Conservation (phyloP, 2,113 vertebrate genomes). For the Stegostoma tigrinum region DNA sequence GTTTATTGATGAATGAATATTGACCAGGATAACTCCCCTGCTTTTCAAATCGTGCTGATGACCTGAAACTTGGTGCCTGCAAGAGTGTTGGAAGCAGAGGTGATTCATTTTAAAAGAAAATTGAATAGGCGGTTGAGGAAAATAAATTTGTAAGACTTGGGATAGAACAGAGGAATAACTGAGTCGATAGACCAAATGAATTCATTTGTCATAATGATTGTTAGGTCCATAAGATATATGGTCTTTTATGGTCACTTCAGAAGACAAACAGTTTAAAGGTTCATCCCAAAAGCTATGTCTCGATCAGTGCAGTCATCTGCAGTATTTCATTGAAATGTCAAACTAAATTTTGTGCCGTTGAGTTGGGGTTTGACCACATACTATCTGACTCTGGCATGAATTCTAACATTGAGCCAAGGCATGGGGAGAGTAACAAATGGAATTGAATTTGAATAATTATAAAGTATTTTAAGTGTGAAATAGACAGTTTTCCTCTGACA, state of each 20-base stretch:
- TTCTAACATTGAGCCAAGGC: background rate
- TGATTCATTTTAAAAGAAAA: background rate
- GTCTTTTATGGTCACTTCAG: background rate
- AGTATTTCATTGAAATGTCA: background rate
- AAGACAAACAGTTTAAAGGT: background rate
- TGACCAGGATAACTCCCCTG: background rate
- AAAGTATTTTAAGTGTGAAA: background rate
- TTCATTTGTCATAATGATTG: background rate
- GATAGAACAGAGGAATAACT: background rate
- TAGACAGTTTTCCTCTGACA: background rate
- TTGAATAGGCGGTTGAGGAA: background rate
- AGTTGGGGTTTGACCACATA: background rate
- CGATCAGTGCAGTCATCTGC: background rate
- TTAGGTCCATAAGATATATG: background rate
- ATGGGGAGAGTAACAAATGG: background rate
- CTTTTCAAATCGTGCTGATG: background rate
- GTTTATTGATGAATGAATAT: background rate
- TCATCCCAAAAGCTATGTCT: background rate
- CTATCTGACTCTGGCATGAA: background rate
- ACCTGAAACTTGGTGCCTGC: too few relatives aligned
- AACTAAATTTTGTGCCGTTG: background rate
- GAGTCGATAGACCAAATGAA: background rate
- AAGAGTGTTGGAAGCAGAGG: background rate
- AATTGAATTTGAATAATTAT: background rate
- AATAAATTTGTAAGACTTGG: background rate